Base-by-base conservation (phyloP, 2,888 invertebrate species). In the Dicyrtoma fusca region DNA sequence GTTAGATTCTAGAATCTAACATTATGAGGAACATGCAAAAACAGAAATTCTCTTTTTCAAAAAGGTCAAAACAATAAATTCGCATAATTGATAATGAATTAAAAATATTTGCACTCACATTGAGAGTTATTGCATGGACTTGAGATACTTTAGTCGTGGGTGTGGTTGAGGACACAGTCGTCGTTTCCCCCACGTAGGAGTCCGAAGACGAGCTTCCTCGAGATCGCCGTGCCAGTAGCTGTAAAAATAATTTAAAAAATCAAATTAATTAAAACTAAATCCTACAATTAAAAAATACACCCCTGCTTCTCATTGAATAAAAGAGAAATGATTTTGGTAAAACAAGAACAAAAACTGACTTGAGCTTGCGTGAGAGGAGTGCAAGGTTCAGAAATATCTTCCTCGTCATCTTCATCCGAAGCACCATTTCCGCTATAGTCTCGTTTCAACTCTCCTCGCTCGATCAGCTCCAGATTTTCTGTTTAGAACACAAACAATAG, bases 361-460 rank as follows among this genome's bases (percentile, higher is more conserved):
- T 78, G 78, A 72, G 76, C 78, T 71, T 65, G 65, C 14, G 65
- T 74, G 69, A 61, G 69, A 57, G 79, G 77, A 21, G 76, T 77
- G 26, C 75, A 72, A 66, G 79, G 76, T 53, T 79, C 80, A 13
- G 75, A 75, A 49, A 78, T 76, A 55, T 90, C 90, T 0, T 87
- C 88, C 78, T 90, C 90, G 64, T 90, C 81, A 57, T 81, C 82
- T 69, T 82, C 82, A 71, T 79, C 80, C 25, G 79, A 78, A 11
- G 88, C 89, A 10, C 88, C 89, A 68, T 80, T 80, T 74, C 78
- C 81, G 75, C 79, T 81, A 70, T 81, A 81, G 57, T 86, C 85
- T 83, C 93, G 92, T 82, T 94, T 94, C 89, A 95, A 89, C 84
- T 94, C 94, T 1, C 95, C 94, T 1, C 92, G 87, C 83, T 95